These are phyloP conservation scores for Acropternis orthonyx DNA, from an alignment of 2,797 vertebrate genomes.

Conservation along the genomic window DNA sequence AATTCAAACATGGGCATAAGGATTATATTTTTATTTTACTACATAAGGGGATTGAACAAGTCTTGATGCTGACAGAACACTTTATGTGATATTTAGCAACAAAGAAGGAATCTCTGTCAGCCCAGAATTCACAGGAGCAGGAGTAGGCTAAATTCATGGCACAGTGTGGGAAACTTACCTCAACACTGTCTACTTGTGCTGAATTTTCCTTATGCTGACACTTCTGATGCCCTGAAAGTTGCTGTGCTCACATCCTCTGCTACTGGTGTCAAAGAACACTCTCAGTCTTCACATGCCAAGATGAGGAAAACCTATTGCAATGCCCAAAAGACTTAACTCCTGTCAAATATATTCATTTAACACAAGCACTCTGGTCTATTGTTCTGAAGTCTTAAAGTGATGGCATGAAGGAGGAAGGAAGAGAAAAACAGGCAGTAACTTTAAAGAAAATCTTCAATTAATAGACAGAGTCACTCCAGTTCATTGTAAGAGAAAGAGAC, in stretches of 20 bases:
- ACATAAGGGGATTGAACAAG: slow-evolving; percentile 38
- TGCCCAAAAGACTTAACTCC: slow-evolving; percentile 78
- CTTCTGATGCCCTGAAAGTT: slow-evolving; percentile 74
- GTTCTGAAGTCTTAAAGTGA: slow-evolving; percentile 68
- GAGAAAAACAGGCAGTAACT: slow-evolving; percentile 28
- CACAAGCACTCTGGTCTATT: slow-evolving; percentile 69
- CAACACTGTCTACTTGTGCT: slow-evolving; percentile 65
- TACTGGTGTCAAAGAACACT: slow-evolving; percentile 77
- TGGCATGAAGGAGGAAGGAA: slow-evolving; percentile 34
- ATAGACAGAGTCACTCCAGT: background rate
- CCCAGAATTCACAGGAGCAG: slow-evolving; percentile 57
- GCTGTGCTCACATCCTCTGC: slow-evolving; percentile 76
- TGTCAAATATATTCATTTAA: slow-evolving; percentile 80
- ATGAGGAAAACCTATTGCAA: slow-evolving; percentile 79
- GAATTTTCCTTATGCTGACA: slow-evolving; percentile 75
- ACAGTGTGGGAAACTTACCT: slow-evolving; percentile 71
- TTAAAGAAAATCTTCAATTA: slow-evolving; percentile 45
- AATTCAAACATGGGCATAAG: slow-evolving; percentile 57
- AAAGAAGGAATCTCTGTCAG: slow-evolving; percentile 61
- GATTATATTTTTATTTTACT: slow-evolving; percentile 71
- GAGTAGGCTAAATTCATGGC: slow-evolving; percentile 61
- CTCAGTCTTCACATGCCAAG: slow-evolving; percentile 77
- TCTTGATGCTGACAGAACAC: slow-evolving; percentile 68
- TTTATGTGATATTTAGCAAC: slow-evolving; percentile 72
- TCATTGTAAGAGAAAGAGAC: background rate